phyloP scores from a whole-genome alignment of 2,113 vertebrate genomes.

The Rhinoderma darwinii region DNA sequence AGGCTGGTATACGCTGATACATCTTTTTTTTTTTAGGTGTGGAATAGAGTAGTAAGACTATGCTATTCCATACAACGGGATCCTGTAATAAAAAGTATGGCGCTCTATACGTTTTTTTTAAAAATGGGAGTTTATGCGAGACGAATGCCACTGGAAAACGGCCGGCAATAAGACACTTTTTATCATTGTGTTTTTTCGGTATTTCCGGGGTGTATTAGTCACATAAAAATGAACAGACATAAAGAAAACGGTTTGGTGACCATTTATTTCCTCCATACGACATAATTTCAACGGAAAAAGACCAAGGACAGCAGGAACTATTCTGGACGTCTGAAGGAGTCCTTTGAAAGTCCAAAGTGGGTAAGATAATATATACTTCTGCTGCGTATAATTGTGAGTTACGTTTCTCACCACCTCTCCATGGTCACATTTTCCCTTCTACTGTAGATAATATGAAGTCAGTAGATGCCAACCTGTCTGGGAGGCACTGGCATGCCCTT shows the following conservation, averaged over 20 bases:
- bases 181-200: neutral
- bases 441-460: slow-evolving; percentile 3
- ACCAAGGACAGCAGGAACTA: slow-evolving; percentile 23
- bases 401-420: neutral
- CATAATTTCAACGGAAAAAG: neutral
- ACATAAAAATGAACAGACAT: neutral
- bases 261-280: neutral
- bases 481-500: neutral
- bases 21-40: too few relatives aligned
- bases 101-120: too few relatives aligned
- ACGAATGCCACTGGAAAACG: too few relatives aligned
- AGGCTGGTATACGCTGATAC: too few relatives aligned
- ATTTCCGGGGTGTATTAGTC: neutral
- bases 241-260: neutral
- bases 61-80: too few relatives aligned
- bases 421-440: slow-evolving; percentile 19
- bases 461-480: slow-evolving; percentile 34
- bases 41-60: too few relatives aligned
- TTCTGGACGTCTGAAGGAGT: slow-evolving; percentile 21
- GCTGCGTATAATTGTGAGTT: slow-evolving; percentile 49
- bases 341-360: slow-evolving; percentile 24
- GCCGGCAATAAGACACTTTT: too few relatives aligned
- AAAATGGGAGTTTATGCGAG: too few relatives aligned
- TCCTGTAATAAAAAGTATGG: too few relatives aligned
- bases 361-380: slow-evolving; percentile 47